phyloP scores from a whole-genome alignment of 1,140 invertebrate genomes.

The Sogatella furcifera region DNA sequence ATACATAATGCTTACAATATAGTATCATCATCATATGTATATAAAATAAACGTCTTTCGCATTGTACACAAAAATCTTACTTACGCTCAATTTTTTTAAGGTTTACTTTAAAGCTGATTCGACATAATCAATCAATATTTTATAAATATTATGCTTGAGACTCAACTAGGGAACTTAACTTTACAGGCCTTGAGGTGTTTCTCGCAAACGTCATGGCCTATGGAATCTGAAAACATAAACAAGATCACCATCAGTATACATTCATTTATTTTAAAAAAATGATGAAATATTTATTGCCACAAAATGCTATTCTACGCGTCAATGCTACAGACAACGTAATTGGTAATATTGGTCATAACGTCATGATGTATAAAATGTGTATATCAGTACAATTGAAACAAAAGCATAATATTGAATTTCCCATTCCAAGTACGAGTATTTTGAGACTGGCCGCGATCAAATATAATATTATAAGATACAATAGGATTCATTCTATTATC shows the following conservation, averaged over 20 bases:
- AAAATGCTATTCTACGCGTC: too few species aligned
- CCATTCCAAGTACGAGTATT: too few species aligned
- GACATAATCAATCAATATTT: background rate
- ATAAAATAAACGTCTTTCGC: background rate
- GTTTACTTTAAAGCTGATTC: background rate
- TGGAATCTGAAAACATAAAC: slow-evolving; percentile 46
- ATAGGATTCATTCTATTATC: too few species aligned
- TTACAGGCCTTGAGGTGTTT: background rate
- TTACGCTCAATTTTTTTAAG: slow-evolving; percentile 5
- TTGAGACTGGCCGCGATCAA: too few species aligned
- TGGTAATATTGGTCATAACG: too few species aligned
- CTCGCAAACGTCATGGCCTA: slow-evolving; percentile 60
- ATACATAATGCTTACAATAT: background rate
- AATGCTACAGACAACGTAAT: too few species aligned
- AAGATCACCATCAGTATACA: background rate
- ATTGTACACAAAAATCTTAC: background rate
- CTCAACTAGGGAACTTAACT: background rate
- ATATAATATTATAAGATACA: too few species aligned
- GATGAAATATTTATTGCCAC: too few species aligned
- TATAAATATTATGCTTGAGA: background rate
- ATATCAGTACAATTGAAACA: too few species aligned
- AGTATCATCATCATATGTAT: background rate
- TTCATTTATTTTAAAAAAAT: background rate
- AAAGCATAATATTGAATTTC: too few species aligned
- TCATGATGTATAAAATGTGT: too few species aligned